Evolutionary conservation across 2,113 vertebrate species (phyloP).

Genomic region (Pseudois nayaur): DNA sequence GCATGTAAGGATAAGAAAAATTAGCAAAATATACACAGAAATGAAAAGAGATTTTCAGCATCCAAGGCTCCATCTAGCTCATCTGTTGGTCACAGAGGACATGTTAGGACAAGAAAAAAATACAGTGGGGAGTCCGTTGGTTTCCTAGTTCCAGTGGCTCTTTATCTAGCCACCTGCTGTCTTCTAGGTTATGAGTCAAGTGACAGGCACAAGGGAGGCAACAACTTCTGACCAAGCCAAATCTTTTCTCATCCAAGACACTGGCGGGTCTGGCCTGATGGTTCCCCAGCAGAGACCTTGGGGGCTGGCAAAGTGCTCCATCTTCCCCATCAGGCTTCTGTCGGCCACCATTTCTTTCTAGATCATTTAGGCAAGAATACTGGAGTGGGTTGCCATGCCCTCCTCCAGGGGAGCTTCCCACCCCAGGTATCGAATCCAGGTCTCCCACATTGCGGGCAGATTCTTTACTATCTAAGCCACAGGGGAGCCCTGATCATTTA

Average conservation of each 20-base stretch:
- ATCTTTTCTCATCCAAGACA: slow-evolving; percentile 75
- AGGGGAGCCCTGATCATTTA: background rate
- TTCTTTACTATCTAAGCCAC: background rate
- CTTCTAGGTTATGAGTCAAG: slow-evolving; percentile 73
- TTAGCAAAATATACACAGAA: background rate
- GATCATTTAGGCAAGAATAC: background rate
- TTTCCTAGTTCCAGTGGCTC: background rate
- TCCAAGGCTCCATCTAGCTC: background rate
- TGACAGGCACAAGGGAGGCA: slow-evolving; percentile 75
- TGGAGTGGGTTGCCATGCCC: background rate
- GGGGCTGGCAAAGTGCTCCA: slow-evolving; percentile 49
- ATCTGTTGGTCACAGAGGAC: background rate
- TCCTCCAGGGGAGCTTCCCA: background rate
- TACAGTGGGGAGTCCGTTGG: rapidly evolving
- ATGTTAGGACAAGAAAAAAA: background rate
- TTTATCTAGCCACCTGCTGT: background rate
- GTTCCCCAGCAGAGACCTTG: slow-evolving; percentile 52
- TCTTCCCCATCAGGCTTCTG: background rate
- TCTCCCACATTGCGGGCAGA: background rate
- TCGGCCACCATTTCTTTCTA: background rate
- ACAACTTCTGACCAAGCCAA: slow-evolving; percentile 11
- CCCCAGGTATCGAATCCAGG: background rate
- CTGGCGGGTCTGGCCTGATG: slow-evolving; percentile 73
- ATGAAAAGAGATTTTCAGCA: background rate
- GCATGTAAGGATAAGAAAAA: background rate